phyloP scores from a whole-genome alignment of 2,888 invertebrate species.

The Oxycera nigricornis region DNA sequence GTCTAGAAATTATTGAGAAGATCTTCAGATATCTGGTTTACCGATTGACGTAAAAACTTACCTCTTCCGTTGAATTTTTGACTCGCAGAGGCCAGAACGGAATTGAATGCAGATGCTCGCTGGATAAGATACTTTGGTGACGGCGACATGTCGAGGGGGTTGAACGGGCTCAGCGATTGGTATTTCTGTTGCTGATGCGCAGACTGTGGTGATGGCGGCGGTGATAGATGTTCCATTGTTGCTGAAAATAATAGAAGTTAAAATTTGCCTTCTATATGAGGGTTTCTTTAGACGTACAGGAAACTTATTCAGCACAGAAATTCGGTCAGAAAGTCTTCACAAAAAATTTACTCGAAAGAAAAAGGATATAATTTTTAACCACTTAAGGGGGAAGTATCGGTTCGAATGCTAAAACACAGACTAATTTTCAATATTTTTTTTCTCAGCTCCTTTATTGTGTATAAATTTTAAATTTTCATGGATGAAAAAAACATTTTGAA shows the following conservation, averaged over 20 bases:
- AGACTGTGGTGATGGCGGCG: constrained; percentile 61
- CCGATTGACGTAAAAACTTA: constrained; percentile 49
- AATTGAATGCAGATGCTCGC: constrained; percentile 60
- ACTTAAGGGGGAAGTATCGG: too few relatives aligned
- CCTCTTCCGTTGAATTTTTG: constrained; percentile 59
- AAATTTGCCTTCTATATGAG: too few relatives aligned
- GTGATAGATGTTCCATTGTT: constrained; percentile 60
- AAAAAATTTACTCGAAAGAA: not conserved
- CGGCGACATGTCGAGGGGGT: constrained; percentile 53
- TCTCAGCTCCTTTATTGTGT: too few relatives aligned
- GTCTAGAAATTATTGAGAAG: constrained; percentile 40
- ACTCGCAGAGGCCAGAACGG: constrained; percentile 58
- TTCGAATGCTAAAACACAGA: too few relatives aligned
- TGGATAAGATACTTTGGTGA: constrained; percentile 60
- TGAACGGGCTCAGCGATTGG: constrained; percentile 48
- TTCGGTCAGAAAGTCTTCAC: not conserved
- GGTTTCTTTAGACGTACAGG: not conserved
- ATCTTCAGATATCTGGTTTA: not conserved
- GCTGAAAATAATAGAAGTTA: not conserved
- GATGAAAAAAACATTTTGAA: too few relatives aligned
- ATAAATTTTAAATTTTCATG: too few relatives aligned
- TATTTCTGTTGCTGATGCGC: constrained; percentile 49
- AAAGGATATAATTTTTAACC: not conserved
- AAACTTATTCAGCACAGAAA: not conserved
- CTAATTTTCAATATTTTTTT: too few relatives aligned